Evolutionary conservation across 2,888 invertebrate species (phyloP), one percentile per base, ranked within the genome.

Genomic region (Dascillus cervinus): DNA sequence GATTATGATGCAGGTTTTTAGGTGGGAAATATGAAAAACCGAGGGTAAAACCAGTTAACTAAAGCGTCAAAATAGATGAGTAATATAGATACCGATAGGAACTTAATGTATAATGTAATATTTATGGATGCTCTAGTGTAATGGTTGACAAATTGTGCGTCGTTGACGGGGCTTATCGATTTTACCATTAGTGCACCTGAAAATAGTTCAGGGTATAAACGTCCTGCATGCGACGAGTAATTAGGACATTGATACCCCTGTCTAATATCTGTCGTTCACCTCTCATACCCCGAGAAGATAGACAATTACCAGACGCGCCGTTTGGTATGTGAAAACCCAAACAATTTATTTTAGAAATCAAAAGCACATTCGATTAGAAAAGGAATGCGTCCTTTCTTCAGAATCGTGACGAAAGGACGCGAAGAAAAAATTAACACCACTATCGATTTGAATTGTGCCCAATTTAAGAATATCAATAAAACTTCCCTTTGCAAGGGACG

Each of bases 141-240:
- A 48, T 46, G 48, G 50, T 49, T 52, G 52, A 53, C 52, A 52
- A 53, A 54, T 52, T 53, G 52, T 44, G 44, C 44, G 49, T 47
- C 48, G 51, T 48, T 47, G 46, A 49, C 45, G 43, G 45, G 46
- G 40, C 30, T 12, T 50, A 53, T 53, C 47, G 53, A 53, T 53
- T 53, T 52, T 53, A 34, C 41, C 51, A 53, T 53, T 53, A 53
- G 51, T 48, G 45, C 48, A 53, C 52, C 47, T 50, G 46, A 44
- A 49, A 46, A 44, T 44, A n/a, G 35, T 31, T 36, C 32, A 40
- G 37, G 39, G 38, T 29, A 39, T 4, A 36, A 41, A 41, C 39
- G 36, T 34, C n/a, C 34, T 44, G 37, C 34, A 27, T 43, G 39
- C 41, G 41, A 43, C 40, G 39, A 43, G 44, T 41, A 46, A 44